Evolutionary conservation across 2,113 vertebrate species (phyloP).

Genomic region (Xenus cinereus): DNA sequence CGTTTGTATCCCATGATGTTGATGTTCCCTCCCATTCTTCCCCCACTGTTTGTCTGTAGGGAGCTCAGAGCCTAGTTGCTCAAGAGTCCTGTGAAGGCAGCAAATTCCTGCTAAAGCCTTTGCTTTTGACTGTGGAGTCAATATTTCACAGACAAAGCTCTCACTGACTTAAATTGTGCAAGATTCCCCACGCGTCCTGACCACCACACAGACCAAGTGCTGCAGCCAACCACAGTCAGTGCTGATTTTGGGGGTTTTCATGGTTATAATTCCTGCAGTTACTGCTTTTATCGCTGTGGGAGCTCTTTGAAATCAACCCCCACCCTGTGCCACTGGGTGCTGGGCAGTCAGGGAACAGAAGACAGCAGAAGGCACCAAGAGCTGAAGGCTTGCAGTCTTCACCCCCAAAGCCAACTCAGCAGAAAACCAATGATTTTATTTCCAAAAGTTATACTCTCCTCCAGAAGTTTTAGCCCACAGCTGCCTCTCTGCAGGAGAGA

Average conservation of each 20-base stretch:
- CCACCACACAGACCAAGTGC: background rate
- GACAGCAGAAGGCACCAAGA: background rate
- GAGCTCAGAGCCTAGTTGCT: background rate
- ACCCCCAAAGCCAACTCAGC: background rate
- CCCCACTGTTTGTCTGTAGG: background rate
- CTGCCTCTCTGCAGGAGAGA: background rate
- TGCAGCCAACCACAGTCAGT: background rate
- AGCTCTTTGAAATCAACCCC: background rate
- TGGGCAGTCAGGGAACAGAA: background rate
- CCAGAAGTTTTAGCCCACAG: background rate
- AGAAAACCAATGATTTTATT: background rate
- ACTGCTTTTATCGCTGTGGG: background rate
- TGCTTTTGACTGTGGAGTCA: background rate
- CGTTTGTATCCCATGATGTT: background rate
- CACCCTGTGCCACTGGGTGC: background rate
- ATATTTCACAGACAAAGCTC: background rate
- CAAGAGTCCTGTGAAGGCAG: background rate
- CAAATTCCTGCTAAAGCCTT: background rate
- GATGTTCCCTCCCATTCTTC: background rate
- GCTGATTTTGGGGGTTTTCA: background rate
- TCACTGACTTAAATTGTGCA: background rate
- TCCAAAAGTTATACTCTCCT: background rate
- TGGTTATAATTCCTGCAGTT: background rate
- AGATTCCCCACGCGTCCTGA: background rate
- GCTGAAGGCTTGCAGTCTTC: background rate